Evolutionary conservation across 2,113 vertebrate genomes (phyloP).

Genomic region (Vimba vimba): DNA sequence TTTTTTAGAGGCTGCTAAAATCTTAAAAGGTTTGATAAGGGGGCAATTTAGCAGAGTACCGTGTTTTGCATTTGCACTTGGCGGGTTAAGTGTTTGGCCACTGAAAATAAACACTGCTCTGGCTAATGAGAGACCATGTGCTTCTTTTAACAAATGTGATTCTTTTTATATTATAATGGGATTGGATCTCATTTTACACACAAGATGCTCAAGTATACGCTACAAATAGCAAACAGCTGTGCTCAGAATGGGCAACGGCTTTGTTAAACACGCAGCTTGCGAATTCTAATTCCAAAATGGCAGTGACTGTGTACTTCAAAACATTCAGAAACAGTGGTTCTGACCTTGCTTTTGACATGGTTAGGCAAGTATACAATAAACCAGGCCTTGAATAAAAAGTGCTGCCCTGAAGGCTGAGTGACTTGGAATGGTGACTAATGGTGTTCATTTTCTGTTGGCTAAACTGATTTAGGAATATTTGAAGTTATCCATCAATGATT

Average conservation of each 20-base stretch:
- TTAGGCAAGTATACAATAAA: conserved; percentile 18
- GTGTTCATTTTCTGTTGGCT: not conserved
- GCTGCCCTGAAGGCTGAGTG: not conserved
- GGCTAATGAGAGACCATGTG: conserved; percentile 23
- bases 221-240: conserved; percentile 36
- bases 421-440: conserved; percentile 12
- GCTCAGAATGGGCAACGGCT: not conserved
- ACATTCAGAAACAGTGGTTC: not conserved
- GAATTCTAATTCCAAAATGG: conserved; percentile 18
- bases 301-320: not conserved
- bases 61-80: conserved; percentile 62
- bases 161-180: conserved; percentile 39
- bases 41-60: conserved; percentile 13
- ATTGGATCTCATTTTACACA: conserved; percentile 29
- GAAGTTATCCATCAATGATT: conserved; percentile 57
- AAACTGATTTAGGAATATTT: conserved; percentile 51
- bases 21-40: conserved; percentile 61
- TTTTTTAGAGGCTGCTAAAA: conserved; percentile 60
- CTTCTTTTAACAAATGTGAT: conserved; percentile 24
- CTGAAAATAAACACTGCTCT: conserved; percentile 32
- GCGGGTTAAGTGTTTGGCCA: conserved; percentile 3
- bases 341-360: conserved; percentile 30
- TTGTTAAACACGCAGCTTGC: not conserved
- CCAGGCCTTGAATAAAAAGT: conserved; percentile 11
- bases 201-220: conserved; percentile 23